Conservation (phyloP, 2,797 vertebrate species). For the Sorex maritimensis region DNA sequence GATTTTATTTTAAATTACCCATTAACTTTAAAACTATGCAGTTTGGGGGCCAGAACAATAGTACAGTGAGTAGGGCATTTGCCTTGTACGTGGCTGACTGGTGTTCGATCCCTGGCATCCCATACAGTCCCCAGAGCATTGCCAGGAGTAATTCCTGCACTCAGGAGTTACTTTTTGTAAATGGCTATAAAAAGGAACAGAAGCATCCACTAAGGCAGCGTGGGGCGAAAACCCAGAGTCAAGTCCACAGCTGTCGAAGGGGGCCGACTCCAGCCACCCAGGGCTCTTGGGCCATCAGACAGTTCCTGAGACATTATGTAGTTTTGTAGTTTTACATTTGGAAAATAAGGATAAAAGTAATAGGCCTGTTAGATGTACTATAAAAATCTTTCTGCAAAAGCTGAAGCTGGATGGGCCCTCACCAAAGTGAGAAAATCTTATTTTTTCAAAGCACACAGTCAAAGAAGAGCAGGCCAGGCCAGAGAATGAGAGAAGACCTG, state of each 20-base stretch:
- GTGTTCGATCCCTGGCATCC: too few relatives aligned
- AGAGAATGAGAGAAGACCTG: too few relatives aligned
- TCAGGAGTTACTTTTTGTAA: too few relatives aligned
- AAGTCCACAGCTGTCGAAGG: too few relatives aligned
- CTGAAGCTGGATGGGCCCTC: not conserved
- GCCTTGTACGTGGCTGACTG: too few relatives aligned
- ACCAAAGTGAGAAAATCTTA: conserved; percentile 23
- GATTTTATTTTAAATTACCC: conserved; percentile 36
- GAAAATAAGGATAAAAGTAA: conserved; percentile 49
- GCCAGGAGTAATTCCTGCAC: too few relatives aligned
- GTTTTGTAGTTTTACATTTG: conserved; percentile 28
- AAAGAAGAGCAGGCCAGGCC: conserved; percentile 6
- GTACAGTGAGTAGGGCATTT: too few relatives aligned
- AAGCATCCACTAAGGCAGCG: not conserved
- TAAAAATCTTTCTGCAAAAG: conserved; percentile 11
- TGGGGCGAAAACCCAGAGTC: too few relatives aligned
- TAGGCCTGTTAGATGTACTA: not conserved
- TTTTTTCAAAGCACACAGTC: conserved; percentile 25
- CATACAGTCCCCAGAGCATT: too few relatives aligned
- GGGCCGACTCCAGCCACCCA: not conserved
- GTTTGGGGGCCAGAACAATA: too few relatives aligned
- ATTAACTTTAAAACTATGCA: conserved; percentile 27
- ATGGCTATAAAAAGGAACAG: not conserved
- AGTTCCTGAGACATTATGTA: not conserved
- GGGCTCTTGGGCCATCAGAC: not conserved